Conservation (phyloP, 1,140 invertebrate species). For the Sminthurinus signatus region DNA sequence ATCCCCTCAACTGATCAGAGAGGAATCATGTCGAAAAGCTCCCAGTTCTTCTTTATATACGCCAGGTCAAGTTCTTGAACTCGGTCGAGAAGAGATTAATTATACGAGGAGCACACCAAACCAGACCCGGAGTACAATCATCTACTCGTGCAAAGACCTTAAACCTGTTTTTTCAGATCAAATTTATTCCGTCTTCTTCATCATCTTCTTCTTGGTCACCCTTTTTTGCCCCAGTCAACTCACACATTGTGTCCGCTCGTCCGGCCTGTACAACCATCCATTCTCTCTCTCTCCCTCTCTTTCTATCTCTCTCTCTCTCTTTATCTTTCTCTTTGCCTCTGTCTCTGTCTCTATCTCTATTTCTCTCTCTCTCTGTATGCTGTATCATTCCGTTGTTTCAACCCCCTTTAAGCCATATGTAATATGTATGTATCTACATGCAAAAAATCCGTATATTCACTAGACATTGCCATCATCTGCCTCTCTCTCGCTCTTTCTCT, state of each 20-base stretch:
- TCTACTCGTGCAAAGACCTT: constrained; percentile 39
- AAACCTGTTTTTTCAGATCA: constrained; percentile 36
- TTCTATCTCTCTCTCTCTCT: no score
- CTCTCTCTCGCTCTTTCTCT: no score
- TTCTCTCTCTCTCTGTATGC: no score
- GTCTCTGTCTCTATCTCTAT: no score
- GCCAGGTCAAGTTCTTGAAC: constrained; percentile 41
- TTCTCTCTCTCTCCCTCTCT: no score
- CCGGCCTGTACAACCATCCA: neutral
- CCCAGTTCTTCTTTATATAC: constrained; percentile 41
- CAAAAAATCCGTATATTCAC: no score
- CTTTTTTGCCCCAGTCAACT: constrained; percentile 19
- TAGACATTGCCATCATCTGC: no score
- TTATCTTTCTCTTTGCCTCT: no score
- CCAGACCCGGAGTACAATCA: constrained; percentile 38
- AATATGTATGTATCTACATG: no score
- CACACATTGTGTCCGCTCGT: constrained; percentile 8
- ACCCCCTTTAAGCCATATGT: neutral
- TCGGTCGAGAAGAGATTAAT: constrained; percentile 40
- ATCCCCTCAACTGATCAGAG: constrained; percentile 40
- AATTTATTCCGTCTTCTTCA: constrained; percentile 33
- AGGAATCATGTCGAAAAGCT: constrained; percentile 35
- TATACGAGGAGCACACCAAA: constrained; percentile 36
- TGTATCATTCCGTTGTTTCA: constrained; percentile 3
- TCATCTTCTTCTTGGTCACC: constrained; percentile 13